Evolutionary conservation across 1,140 invertebrate genomes (phyloP).

Genomic region (Drosophila sucinea): DNA sequence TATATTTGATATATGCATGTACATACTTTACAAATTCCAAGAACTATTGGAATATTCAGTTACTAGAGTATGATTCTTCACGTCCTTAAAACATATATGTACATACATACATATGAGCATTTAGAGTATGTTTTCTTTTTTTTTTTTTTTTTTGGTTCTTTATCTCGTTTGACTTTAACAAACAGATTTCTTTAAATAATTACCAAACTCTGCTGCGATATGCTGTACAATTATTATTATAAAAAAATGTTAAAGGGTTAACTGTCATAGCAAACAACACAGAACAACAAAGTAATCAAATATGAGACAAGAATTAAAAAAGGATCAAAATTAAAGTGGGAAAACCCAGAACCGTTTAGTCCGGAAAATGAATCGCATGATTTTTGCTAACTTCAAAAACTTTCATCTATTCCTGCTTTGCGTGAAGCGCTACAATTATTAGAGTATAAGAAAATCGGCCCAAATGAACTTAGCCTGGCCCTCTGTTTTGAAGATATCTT

Average conservation of each 20-base stretch:
- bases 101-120: too few relatives aligned
- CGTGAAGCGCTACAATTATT: too few relatives aligned
- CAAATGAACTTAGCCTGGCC: neutral
- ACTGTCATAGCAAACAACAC: neutral
- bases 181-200: conserved; percentile 4
- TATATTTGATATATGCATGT: neutral
- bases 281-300: too few relatives aligned
- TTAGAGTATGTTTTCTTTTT: neutral
- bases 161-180: neutral
- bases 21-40: neutral
- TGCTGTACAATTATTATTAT: neutral
- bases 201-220: neutral
- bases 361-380: too few relatives aligned
- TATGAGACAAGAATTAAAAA: too few relatives aligned
- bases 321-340: too few relatives aligned
- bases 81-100: neutral
- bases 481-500: neutral
- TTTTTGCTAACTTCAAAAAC: too few relatives aligned
- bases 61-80: neutral
- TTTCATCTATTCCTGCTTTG: too few relatives aligned
- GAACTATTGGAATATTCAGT: neutral
- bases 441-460: neutral
- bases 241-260: neutral
- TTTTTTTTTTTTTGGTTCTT: neutral
- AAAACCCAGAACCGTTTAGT: too few relatives aligned